Percentiles rank a stretch among this genome's conserved stretches.
These are phyloP conservation scores for Paracyclopina nana DNA, from an alignment of 1,140 invertebrate species.

Conservation along the genomic window DNA sequence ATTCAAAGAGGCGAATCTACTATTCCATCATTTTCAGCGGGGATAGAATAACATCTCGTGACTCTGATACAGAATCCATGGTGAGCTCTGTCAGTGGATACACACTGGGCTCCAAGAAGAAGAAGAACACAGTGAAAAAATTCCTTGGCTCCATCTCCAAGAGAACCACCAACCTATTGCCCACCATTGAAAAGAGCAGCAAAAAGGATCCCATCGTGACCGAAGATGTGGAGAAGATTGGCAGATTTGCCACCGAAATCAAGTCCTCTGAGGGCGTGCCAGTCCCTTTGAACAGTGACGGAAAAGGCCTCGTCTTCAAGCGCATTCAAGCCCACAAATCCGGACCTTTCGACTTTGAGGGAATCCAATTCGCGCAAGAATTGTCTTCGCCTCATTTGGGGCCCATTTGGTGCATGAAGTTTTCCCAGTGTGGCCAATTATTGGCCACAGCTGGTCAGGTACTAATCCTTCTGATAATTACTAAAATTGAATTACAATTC, in stretches of 20 bases:
- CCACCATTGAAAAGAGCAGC: background rate
- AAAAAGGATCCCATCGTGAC: background rate
- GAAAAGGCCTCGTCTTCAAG: constrained; percentile 37
- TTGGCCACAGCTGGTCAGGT: constrained; percentile 87
- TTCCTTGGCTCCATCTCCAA: background rate
- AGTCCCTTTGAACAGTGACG: too few species aligned
- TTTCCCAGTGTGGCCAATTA: constrained; percentile 76
- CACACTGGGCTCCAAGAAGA: background rate
- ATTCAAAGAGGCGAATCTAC: background rate
- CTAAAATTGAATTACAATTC: too few species aligned
- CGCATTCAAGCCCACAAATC: constrained; percentile 74
- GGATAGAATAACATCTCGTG: background rate
- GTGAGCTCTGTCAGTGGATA: background rate
- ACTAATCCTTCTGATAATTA: too few species aligned
- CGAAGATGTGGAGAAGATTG: background rate
- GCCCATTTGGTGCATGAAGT: constrained; percentile 97
- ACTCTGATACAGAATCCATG: constrained; percentile 5
- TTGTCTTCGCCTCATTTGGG: constrained; percentile 62
- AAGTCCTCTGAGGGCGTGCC: background rate
- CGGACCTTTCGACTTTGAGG: constrained; percentile 82
- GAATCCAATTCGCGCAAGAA: constrained; percentile 51
- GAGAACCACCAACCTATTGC: too few species aligned
- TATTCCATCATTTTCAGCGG: background rate
- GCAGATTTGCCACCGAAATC: background rate
- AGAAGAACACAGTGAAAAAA: constrained; percentile 5